Evolutionary conservation across 2,888 invertebrate genomes (phyloP).

Genomic region (Sphaerophoria rueppellii): DNA sequence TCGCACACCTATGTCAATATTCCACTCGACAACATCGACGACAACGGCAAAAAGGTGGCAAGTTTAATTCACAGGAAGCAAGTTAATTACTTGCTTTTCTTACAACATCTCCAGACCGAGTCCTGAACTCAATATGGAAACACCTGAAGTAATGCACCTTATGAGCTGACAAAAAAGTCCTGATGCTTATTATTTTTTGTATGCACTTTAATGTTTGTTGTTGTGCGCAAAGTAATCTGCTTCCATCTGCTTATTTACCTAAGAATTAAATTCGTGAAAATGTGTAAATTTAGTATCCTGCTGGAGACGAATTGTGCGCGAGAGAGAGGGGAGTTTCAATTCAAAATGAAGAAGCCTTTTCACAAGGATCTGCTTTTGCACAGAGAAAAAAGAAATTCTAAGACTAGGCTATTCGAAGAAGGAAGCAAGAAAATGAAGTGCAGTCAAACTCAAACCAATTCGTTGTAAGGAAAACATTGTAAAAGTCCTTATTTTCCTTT

Average conservation of each 20-base stretch:
- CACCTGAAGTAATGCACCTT: slow-evolving; percentile 13
- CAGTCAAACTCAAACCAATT: slow-evolving; percentile 21
- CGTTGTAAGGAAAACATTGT: slow-evolving; percentile 42
- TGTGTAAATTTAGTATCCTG: slow-evolving; percentile 35
- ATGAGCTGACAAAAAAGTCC: background rate
- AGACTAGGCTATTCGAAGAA: slow-evolving; percentile 8
- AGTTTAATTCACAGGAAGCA: slow-evolving; percentile 49
- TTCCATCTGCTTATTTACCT: slow-evolving; percentile 52
- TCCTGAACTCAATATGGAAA: background rate
- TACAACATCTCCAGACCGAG: background rate
- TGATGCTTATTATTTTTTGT: background rate
- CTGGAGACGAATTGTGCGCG: background rate
- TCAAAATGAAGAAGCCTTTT: slow-evolving; percentile 25
- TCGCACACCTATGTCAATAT: background rate
- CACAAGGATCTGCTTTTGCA: background rate
- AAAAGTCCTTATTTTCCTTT: slow-evolving; percentile 15
- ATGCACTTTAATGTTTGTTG: background rate
- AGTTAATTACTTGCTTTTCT: slow-evolving; percentile 54
- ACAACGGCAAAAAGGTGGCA: slow-evolving; percentile 12
- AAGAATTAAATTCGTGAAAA: slow-evolving; percentile 57
- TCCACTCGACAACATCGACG: background rate
- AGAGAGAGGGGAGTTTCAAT: background rate
- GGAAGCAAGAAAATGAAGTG: slow-evolving; percentile 18
- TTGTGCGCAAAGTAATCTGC: slow-evolving; percentile 27
- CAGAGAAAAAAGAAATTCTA: background rate